A percentile compares a stretch with the other conserved stretches of the same genome.
Conservation (phyloP, 2,797 vertebrate species). For the Enteromius anoplus region DNA sequence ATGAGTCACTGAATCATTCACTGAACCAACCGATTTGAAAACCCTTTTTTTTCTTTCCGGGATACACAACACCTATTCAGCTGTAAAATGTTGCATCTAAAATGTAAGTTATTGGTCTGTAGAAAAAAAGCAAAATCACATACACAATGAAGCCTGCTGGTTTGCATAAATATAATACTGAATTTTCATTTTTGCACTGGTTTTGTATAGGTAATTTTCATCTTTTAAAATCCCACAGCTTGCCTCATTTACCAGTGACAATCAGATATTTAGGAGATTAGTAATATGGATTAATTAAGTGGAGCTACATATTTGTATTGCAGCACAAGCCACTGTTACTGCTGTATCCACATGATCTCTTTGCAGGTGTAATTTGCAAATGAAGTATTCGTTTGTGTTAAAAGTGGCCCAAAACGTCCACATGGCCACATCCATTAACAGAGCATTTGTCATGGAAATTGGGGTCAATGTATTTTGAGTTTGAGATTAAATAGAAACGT, state of each 20-base stretch:
- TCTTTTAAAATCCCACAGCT: not conserved
- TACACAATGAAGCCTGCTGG: not conserved
- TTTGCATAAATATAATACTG: not conserved
- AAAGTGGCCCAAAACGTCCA: constrained; percentile 62
- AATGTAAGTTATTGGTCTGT: not conserved
- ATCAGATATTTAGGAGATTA: not conserved
- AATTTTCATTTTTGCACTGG: not conserved
- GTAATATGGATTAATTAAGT: constrained; percentile 12
- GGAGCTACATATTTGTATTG: constrained; percentile 24
- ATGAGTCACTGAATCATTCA: not conserved
- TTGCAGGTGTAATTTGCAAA: constrained; percentile 46
- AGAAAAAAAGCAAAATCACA: not conserved
- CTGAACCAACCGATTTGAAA: not conserved
- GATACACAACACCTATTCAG: not conserved
- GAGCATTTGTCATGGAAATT: constrained; percentile 65
- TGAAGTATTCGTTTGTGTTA: constrained; percentile 51
- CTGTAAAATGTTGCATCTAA: not conserved
- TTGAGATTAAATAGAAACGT: constrained; percentile 75
- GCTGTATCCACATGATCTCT: constrained; percentile 10
- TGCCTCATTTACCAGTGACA: not conserved
- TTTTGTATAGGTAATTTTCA: not conserved
- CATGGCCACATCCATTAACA: constrained; percentile 55
- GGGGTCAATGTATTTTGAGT: constrained; percentile 70
- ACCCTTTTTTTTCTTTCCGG: no score
- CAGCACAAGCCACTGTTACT: constrained; percentile 19